These are phyloP conservation scores for Eueides isabella DNA, from an alignment of 1,140 invertebrate species.

Conservation along the genomic window DNA sequence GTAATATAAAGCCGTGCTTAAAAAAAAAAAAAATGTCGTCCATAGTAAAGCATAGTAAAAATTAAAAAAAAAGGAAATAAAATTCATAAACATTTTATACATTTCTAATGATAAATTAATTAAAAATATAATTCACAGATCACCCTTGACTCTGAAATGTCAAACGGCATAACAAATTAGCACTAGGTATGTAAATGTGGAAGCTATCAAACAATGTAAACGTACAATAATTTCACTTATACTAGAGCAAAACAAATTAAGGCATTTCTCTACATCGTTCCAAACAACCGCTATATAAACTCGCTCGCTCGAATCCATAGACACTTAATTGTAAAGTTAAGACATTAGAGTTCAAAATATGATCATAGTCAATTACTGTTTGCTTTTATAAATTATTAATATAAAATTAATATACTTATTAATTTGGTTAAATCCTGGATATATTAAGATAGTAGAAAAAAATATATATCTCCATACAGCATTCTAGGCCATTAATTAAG, in stretches of 20 bases:
- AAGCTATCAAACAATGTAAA: constrained; percentile 45
- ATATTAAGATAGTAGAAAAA: too few species aligned
- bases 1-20: neutral
- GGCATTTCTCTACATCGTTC: constrained; percentile 67
- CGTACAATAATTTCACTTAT: constrained; percentile 67
- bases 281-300: constrained; percentile 55
- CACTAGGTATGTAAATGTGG: constrained; percentile 16
- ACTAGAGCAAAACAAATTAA: constrained; percentile 78
- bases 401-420: too few species aligned
- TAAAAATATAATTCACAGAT: constrained; percentile 21
- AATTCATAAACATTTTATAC: neutral
- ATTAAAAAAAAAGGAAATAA: neutral
- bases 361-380: neutral
- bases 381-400: neutral
- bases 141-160: neutral
- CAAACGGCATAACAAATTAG: constrained; percentile 18
- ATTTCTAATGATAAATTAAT: neutral
- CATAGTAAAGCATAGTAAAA: neutral
- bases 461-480: too few species aligned
- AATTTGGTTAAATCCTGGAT: too few species aligned
- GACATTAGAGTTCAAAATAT: neutral
- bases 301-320: constrained; percentile 58
- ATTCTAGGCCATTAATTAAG: too few species aligned
- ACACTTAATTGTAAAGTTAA: constrained; percentile 39
- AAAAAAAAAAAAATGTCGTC: neutral